Evolutionary conservation across 2,888 invertebrate species (phyloP), one percentile per base, ranked within the genome.

Genomic region (Tortrix viridana): DNA sequence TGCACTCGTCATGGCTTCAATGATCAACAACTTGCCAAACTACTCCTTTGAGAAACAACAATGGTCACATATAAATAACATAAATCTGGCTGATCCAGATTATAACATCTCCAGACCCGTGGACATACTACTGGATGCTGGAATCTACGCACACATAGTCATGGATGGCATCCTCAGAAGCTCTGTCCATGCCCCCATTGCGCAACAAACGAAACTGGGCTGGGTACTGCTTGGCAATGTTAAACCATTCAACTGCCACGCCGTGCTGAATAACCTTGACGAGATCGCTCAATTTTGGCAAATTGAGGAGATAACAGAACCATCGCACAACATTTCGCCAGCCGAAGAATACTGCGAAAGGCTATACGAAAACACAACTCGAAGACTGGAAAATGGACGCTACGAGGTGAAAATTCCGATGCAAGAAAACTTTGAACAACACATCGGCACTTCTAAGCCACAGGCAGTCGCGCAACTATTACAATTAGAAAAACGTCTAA

Each of bases 211-310:
- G 3, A 20, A 19, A 20, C 19, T 46, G 12, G 46, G 46, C 12
- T 46, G 46, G 56, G 22, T 47, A 2, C 38, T 47, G 1, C 23
- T 56, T n/a, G 47, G 47, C 20, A 56, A 49, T 22, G 49, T 49
- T 3, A 58, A 49, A 49, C 37, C 58, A 2, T 58, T 49, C n/a
- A 58, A 58, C 16, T 58, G 58, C 23, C 58, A 58, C 26, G 41
- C 49, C 16, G 48, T 58, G 9, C 20, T 58, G 14, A 48, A 48
- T 20, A 58, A 58, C 46, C 19, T 46, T 19, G 46, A 46, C 12
- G 46, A 46, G n/a, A 46, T 46, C 19, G 18, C 46, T 46, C 46
- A 46, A 46, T 46, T 46, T 46, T 46, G 46, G 46, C 20, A 46
- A 4, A 46, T 19, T 9, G 46, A 46, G 20, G 46, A 46, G 19